A percentile compares a stretch with the other conserved stretches of the same genome.
Conservation (phyloP, 2,888 invertebrate species). For the Lapara coniferarum region DNA sequence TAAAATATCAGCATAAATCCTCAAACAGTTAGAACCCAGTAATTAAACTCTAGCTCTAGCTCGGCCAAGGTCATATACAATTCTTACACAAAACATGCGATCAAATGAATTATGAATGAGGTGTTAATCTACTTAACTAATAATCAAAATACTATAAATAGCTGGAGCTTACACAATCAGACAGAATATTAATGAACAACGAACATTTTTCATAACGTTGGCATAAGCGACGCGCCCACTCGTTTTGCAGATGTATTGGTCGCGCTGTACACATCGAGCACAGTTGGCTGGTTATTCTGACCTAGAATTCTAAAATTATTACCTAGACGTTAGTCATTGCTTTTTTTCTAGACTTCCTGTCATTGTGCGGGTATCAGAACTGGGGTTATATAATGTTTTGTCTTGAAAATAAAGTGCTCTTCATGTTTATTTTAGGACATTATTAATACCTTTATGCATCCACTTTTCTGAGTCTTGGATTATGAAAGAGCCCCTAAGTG, state of each 20-base stretch:
- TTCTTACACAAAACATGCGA: background rate
- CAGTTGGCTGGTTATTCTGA: slow-evolving; percentile 42
- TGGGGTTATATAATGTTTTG: background rate
- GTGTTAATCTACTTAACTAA: background rate
- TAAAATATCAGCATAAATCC: too few relatives aligned
- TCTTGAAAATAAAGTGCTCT: background rate
- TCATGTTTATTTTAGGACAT: background rate
- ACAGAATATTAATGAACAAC: slow-evolving; percentile 5
- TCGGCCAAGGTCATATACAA: background rate
- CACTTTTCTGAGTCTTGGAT: too few relatives aligned
- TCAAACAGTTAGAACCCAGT: too few relatives aligned
- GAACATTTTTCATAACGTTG: slow-evolving; percentile 18
- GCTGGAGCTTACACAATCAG: slow-evolving; percentile 1
- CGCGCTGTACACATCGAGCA: slow-evolving; percentile 33
- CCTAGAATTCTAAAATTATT: slow-evolving; percentile 45
- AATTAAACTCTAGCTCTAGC: background rate
- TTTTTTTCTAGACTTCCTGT: slow-evolving; percentile 43
- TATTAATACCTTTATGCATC: background rate
- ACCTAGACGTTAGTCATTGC: slow-evolving; percentile 41
- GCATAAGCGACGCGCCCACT: slow-evolving; percentile 18
- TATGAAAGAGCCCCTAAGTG: too few relatives aligned
- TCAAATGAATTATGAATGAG: background rate
- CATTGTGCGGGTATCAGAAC: slow-evolving; percentile 35
- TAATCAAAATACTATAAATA: slow-evolving; percentile 2
- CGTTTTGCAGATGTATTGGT: slow-evolving; percentile 31